Percentiles rank a stretch among this genome's conserved stretches.
Evolutionary conservation across 2,888 invertebrate genomes (phyloP).

Genomic region (Metalampra italica): DNA sequence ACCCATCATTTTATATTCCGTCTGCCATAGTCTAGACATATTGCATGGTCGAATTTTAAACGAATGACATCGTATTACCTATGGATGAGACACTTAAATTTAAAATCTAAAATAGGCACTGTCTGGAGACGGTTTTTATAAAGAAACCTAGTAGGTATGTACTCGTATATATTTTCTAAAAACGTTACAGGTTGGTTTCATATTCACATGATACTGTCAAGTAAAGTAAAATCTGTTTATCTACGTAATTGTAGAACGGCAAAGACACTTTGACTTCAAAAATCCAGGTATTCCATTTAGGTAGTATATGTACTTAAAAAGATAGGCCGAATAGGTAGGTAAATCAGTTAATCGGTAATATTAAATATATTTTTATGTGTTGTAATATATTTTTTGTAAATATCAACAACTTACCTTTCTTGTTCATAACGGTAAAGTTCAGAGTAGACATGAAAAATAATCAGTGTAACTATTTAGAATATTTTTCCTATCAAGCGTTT

Average conservation of each 20-base stretch:
- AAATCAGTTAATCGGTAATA: too few relatives aligned
- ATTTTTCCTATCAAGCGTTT: conserved; percentile 32
- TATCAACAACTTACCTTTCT: not conserved
- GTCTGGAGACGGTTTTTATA: conserved; percentile 52
- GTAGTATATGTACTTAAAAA: too few relatives aligned
- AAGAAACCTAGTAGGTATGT: conserved; percentile 15
- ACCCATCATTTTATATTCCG: conserved; percentile 70
- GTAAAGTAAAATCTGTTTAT: too few relatives aligned
- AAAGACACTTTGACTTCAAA: too few relatives aligned
- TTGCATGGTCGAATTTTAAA: conserved; percentile 77
- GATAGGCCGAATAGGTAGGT: too few relatives aligned
- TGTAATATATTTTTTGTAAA: too few relatives aligned
- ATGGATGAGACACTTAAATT: conserved; percentile 72
- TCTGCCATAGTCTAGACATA: conserved; percentile 68
- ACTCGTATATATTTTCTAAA: not conserved
- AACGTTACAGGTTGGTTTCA: not conserved
- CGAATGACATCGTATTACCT: conserved; percentile 65
- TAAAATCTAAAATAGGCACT: conserved; percentile 66
- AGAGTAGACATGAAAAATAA: conserved; percentile 4
- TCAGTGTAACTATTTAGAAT: conserved; percentile 19
- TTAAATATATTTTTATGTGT: too few relatives aligned
- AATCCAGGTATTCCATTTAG: too few relatives aligned
- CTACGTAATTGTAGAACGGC: too few relatives aligned
- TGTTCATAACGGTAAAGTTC: not conserved
- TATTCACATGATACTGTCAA: too few relatives aligned